Base-by-base conservation (phyloP, 2,113 vertebrate species). In the Menidia beryllina region DNA sequence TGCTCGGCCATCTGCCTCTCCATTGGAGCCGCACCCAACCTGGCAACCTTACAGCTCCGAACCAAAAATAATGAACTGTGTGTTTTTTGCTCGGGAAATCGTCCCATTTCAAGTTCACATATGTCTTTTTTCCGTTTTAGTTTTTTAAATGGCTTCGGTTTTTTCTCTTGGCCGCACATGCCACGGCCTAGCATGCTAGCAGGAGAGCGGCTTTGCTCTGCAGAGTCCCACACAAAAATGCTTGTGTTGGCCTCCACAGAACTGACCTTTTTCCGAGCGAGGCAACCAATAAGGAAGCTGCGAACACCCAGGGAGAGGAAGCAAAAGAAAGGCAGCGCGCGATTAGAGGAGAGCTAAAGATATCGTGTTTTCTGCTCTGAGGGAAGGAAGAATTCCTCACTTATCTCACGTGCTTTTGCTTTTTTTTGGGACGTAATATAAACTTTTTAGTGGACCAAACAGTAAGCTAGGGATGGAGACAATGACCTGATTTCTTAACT, bases 261-360 rank as follows among this genome's bases (percentile, higher is more conserved):
- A 91, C 67, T 87, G 91, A 92, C 27, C 84, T 91, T 95, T n/a
- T 94, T 95, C 91, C 93, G 96, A 92, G 94, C 91, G 0, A 53
- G 72, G 90, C 91, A 87, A 89, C 91, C 94, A 93, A 94, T 93
- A 93, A 94, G n/a, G n/a, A 94, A 71, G 92, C 86, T 86, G 93
- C 89, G 87, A 62, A 81, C 84, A 81, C 82, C 82, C 84, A 87
- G 62, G 62, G 82, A 79, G 87, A 77, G n/a, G n/a, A 68, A 69
- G 70, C 75, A 66, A 57, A 72, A 0, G 25, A 66, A n/a, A 43
- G 54, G 39, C 43, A 25, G 55, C 45, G 12, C 47, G 38, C 63
- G 48, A 81, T 78, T 63, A 80, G 15, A 75, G 68, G 63, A 53
- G 58, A 63, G 66, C 27, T 41, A 11, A 36, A 15, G 57, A 59